Percentiles rank a stretch among this genome's conserved stretches.
These are phyloP conservation scores for Xylota segnis DNA, from an alignment of 2,888 invertebrate genomes.

Conservation along the genomic window DNA sequence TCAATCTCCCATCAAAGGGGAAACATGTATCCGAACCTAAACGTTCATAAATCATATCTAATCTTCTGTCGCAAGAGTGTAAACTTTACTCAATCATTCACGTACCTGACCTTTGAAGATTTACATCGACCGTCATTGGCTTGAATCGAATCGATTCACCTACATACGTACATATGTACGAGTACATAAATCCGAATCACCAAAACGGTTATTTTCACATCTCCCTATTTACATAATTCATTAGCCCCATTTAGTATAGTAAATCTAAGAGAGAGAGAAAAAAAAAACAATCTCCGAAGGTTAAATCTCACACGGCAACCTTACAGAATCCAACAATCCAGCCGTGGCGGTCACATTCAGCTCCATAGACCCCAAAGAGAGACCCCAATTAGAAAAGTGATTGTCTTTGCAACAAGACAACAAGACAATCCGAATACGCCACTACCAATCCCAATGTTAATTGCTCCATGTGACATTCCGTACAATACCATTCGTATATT, in stretches of 20 bases:
- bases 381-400: constrained; percentile 49
- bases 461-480: constrained; percentile 69
- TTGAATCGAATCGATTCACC: constrained; percentile 5
- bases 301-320: constrained; percentile 14
- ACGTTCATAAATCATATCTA: background rate
- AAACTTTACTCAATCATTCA: constrained; percentile 11
- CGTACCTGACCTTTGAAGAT: constrained; percentile 9
- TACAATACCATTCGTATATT: constrained; percentile 22
- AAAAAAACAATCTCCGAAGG: constrained; percentile 15
- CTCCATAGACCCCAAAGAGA: background rate
- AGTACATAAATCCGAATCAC: too few species aligned
- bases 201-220: constrained; percentile 7
- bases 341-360: constrained; percentile 18
- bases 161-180: too few species aligned
- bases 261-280: background rate
- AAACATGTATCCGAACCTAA: background rate
- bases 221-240: constrained; percentile 36
- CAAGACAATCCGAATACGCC: constrained; percentile 12
- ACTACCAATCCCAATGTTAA: constrained; percentile 45
- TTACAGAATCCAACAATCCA: constrained; percentile 14
- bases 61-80: constrained; percentile 5
- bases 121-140: background rate
- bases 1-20: background rate
- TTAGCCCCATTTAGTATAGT: constrained; percentile 25
- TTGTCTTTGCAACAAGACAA: constrained; percentile 40